Conservation (phyloP, 2,888 invertebrate species). For the Diaprepes abbreviatus region DNA sequence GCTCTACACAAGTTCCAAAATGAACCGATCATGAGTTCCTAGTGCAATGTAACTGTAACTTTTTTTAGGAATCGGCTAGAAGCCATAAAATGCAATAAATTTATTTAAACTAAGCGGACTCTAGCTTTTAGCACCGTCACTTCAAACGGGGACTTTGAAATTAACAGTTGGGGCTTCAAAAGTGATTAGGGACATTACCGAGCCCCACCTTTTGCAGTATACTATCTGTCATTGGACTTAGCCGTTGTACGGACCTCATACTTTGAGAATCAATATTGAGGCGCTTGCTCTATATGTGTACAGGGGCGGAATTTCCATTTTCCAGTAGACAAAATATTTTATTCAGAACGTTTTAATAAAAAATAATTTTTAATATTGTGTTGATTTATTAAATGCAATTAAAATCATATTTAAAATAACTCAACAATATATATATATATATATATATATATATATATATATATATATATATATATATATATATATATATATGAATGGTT, state of each 20-base stretch:
- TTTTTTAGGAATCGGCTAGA: conserved; percentile 43
- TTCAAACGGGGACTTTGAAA: conserved; percentile 22
- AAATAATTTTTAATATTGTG: too few relatives aligned
- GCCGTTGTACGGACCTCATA: conserved; percentile 40
- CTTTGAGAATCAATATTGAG: conserved; percentile 59
- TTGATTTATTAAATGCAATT: too few relatives aligned
- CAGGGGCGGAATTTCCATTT: conserved; percentile 49
- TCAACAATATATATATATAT: too few relatives aligned
- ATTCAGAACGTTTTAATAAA: too few relatives aligned
- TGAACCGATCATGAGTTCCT: conserved; percentile 91
- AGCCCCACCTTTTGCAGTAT: conserved; percentile 62
- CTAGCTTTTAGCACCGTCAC: conserved; percentile 25
- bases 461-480: too few relatives aligned
- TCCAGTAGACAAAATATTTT: background rate
- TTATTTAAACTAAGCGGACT: conserved; percentile 20
- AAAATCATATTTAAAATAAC: too few relatives aligned
- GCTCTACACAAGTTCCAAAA: conserved; percentile 97
- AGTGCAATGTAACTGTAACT: conserved; percentile 55
- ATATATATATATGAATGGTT: too few relatives aligned
- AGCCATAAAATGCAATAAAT: conserved; percentile 45
- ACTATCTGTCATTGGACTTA: conserved; percentile 55
- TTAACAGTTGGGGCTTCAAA: conserved; percentile 41
- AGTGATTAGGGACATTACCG: conserved; percentile 51
- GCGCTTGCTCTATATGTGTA: conserved; percentile 59
- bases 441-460: too few relatives aligned